Evolutionary conservation across 2,113 vertebrate genomes (phyloP), one percentile per base, ranked within the genome.

Genomic region (Bujurquina vittata): DNA sequence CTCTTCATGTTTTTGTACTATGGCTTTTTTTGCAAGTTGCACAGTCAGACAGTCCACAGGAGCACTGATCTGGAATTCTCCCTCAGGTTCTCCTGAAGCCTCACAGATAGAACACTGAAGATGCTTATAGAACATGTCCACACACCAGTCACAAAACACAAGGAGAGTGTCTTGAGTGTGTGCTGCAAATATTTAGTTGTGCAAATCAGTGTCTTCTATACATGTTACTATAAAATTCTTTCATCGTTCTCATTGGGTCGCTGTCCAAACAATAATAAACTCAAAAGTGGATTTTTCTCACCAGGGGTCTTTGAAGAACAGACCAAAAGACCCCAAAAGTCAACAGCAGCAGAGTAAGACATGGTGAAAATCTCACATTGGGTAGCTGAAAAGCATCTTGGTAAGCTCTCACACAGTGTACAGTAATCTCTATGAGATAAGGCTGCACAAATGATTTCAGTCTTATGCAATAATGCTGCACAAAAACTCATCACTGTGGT

Each of bases 381-480:
- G 37, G 23, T 4, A 69, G 29, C 23, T 49, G 0, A 0, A 29
- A 7, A 49, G 15, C 40, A 69, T 69, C 65, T 49, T 49, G 43
- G 23, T 49, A 46, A 7, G 43, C 26, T 69, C 65, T 69, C 65
- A 7, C 31, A 62, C 63, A 52, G 9, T 69, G 17, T 29, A 40
- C 65, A 69, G 17, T 69, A 57, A 57, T 69, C 40, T 49, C 63
- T 69, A 37, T 49, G 14, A 49, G n/a, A 65, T 35, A n/a, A 23
- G 40, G 40, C 23, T 69, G 40, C 23, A 49, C 63, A 46, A 15
- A 69, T 10, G 63, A 29, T 49, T 15, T 29, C 46, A 17, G 1
- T 69, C 65, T 69, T 69, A 69, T 69, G 65, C 17, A 69, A 69
- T 31, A 69, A 18, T 52, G 65, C 65, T 52, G 65, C 65, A 49